Evolutionary conservation across 2,113 vertebrate genomes (phyloP).

Genomic region (Typhlomys cinereus): DNA sequence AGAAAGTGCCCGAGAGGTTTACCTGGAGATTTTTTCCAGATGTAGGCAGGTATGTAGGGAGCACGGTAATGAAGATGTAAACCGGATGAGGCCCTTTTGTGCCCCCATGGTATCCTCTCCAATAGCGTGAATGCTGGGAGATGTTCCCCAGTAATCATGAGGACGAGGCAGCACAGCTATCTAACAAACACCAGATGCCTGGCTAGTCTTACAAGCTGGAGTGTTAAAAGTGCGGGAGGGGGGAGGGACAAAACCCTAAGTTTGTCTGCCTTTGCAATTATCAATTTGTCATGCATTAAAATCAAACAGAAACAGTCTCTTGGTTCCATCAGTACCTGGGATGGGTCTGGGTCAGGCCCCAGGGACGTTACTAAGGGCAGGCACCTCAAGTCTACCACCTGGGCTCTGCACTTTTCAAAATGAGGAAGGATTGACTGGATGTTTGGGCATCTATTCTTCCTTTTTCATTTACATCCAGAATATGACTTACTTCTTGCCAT

Average conservation of each 20-base stretch:
- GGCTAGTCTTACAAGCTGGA: conserved; percentile 9
- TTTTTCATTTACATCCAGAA: not conserved
- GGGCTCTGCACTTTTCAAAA: not conserved
- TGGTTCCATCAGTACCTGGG: conserved; percentile 28
- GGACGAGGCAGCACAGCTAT: conserved; percentile 71
- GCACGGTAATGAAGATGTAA: conserved; percentile 81
- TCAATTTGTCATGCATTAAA: conserved; percentile 67
- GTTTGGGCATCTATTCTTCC: conserved; percentile 16
- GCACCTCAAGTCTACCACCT: not conserved
- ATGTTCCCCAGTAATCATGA: conserved; percentile 72
- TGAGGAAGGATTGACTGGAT: not conserved
- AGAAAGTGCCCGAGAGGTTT: conserved; percentile 81
- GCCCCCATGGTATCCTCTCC: conserved; percentile 66
- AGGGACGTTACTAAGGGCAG: not conserved
- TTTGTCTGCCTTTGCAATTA: conserved; percentile 68
- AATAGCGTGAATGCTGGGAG: conserved; percentile 60
- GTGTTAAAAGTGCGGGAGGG: conserved; percentile 60
- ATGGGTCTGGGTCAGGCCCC: not conserved
- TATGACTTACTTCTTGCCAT: not conserved
- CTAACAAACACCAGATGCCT: conserved; percentile 81
- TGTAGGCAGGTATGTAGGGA: conserved; percentile 80
- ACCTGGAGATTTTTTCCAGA: conserved; percentile 87
- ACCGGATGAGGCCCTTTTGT: conserved; percentile 78
- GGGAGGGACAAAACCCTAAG: not conserved
- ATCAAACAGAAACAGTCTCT: conserved; percentile 67